Evolutionary conservation across 2,888 invertebrate genomes (phyloP).

Genomic region (Coelopa pilipes): DNA sequence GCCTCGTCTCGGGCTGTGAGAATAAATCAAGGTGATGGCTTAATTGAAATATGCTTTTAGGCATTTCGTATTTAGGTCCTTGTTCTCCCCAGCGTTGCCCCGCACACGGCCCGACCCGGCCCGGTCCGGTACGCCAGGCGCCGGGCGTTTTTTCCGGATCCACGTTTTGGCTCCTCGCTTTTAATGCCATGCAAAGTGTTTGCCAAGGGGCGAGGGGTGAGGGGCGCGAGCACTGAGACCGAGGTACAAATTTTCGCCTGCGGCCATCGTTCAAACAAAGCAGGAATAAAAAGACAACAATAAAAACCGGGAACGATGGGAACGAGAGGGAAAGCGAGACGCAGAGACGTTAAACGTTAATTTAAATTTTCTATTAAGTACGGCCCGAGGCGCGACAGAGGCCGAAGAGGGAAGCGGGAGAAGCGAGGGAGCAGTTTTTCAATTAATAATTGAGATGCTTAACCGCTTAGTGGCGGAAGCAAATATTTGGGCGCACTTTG

Average conservation of each 20-base stretch:
- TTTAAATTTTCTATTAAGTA: constrained; percentile 22
- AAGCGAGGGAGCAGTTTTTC: too few relatives aligned
- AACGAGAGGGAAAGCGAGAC: too few relatives aligned
- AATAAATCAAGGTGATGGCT: constrained; percentile 64
- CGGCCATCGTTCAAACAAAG: background rate
- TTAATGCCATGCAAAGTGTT: constrained; percentile 59
- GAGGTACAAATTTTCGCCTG: background rate
- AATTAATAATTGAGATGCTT: too few relatives aligned
- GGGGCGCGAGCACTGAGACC: background rate
- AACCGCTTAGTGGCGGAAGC: background rate
- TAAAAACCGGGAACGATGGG: too few relatives aligned
- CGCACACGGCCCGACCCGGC: background rate
- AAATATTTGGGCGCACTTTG: background rate
- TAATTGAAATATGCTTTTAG: constrained; percentile 65
- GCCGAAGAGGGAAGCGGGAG: too few relatives aligned
- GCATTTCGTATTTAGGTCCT: constrained; percentile 46
- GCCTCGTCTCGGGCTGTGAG: constrained; percentile 47
- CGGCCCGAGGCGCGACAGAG: background rate
- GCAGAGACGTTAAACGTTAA: background rate
- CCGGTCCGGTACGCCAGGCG: background rate
- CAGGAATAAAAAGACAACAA: background rate
- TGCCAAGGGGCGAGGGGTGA: constrained; percentile 27
- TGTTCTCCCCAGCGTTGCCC: constrained; percentile 18
- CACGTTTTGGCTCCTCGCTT: constrained; percentile 36
- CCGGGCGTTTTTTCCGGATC: background rate